phyloP scores from a whole-genome alignment of 2,888 invertebrate species.

The Oxystoma pomonae region DNA sequence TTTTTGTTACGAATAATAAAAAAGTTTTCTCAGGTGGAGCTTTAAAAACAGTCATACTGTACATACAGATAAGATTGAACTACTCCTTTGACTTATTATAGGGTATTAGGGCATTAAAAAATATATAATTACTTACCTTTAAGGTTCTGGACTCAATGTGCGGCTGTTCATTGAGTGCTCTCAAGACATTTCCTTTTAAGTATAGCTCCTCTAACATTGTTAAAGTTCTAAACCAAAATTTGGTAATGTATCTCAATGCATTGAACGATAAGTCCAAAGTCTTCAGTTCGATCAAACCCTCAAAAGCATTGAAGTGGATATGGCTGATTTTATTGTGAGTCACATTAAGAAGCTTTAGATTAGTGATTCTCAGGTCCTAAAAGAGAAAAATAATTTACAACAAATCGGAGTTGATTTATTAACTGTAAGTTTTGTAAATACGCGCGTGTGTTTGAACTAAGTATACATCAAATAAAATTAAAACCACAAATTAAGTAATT shows the following conservation, averaged over 20 bases:
- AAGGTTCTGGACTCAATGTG: conserved; percentile 54
- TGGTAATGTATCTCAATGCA: conserved; percentile 54
- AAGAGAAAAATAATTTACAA: too few relatives aligned
- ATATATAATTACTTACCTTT: conserved; percentile 50
- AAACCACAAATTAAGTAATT: too few relatives aligned
- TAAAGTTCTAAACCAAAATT: conserved; percentile 56
- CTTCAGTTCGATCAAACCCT: conserved; percentile 49
- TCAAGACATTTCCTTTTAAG: conserved; percentile 60
- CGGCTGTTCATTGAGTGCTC: conserved; percentile 49
- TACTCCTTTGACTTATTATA: too few relatives aligned
- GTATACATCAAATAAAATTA: too few relatives aligned
- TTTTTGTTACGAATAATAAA: too few relatives aligned
- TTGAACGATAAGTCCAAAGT: conserved; percentile 60
- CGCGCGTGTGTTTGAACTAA: too few relatives aligned
- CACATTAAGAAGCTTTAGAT: conserved; percentile 51
- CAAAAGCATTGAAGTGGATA: conserved; percentile 59
- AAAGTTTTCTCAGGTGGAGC: too few relatives aligned
- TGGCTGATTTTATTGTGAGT: conserved; percentile 61
- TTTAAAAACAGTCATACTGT: too few relatives aligned
- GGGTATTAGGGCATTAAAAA: too few relatives aligned
- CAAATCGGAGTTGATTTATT: too few relatives aligned
- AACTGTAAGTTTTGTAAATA: too few relatives aligned
- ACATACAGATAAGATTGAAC: too few relatives aligned
- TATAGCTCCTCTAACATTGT: conserved; percentile 53
- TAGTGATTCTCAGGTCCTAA: conserved; percentile 51